Evolutionary conservation across 2,888 invertebrate genomes (phyloP).

Genomic region (Stenolophus ochropezus): DNA sequence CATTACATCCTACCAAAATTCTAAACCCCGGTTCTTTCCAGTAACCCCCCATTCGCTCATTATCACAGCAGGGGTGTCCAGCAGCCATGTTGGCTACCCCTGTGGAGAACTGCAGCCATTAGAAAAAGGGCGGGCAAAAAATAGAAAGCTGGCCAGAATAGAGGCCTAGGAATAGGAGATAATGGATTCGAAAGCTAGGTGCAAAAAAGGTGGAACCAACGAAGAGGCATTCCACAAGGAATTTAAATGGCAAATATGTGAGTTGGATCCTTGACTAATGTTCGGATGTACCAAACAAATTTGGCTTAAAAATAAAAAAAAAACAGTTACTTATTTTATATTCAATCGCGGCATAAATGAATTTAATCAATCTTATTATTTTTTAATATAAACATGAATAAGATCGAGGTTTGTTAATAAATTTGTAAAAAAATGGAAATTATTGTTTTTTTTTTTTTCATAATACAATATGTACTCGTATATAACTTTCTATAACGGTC

Average conservation of each 20-base stretch:
- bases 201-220: neutral
- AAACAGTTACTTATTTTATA: too few relatives aligned
- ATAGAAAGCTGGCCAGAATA: neutral
- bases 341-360: too few relatives aligned
- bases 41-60: neutral
- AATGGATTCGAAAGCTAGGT: neutral
- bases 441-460: too few relatives aligned
- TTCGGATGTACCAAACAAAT: too few relatives aligned
- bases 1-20: neutral
- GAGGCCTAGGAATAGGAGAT: neutral
- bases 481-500: too few relatives aligned
- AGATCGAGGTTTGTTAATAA: too few relatives aligned
- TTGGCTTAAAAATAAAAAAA: too few relatives aligned
- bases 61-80: neutral
- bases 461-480: too few relatives aligned
- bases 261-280: too few relatives aligned
- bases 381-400: too few relatives aligned
- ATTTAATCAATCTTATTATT: too few relatives aligned
- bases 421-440: too few relatives aligned
- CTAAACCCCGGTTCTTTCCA: neutral
- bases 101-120: slow-evolving; percentile 18
- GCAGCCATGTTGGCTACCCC: neutral
- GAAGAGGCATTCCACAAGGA: neutral
- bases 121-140: slow-evolving; percentile 38
- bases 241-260: neutral